phyloP scores from a whole-genome alignment of 2,888 invertebrate species.

The Elmis aenea region DNA sequence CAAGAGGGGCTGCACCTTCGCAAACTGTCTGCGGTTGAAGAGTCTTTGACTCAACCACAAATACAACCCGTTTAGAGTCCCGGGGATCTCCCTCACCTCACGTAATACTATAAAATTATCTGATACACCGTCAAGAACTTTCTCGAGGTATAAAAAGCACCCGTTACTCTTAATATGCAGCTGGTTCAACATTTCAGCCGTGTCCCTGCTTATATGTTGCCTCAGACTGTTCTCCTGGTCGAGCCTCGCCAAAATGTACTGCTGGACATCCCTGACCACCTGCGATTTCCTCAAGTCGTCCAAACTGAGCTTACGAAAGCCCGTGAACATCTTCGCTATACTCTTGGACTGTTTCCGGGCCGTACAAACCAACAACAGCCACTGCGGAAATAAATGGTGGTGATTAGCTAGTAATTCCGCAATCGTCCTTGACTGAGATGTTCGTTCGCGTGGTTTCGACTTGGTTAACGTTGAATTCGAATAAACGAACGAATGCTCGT shows the following conservation, averaged over 20 bases:
- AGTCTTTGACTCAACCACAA: slow-evolving; percentile 91
- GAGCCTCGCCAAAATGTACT: slow-evolving; percentile 85
- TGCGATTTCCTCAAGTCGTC: slow-evolving; percentile 80
- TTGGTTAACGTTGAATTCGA: slow-evolving; percentile 53
- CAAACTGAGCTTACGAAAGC: slow-evolving; percentile 86
- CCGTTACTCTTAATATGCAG: slow-evolving; percentile 95
- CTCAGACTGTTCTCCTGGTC: slow-evolving; percentile 85
- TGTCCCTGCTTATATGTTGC: slow-evolving; percentile 84
- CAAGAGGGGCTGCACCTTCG: slow-evolving; percentile 77
- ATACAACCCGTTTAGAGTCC: slow-evolving; percentile 91
- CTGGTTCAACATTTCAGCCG: slow-evolving; percentile 92
- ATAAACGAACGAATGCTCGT: slow-evolving; percentile 66
- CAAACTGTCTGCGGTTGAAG: slow-evolving; percentile 83
- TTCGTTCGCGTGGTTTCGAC: slow-evolving; percentile 48
- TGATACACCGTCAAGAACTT: slow-evolving; percentile 85
- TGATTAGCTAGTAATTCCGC: slow-evolving; percentile 83
- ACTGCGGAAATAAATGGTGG: slow-evolving; percentile 87
- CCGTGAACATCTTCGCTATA: slow-evolving; percentile 73
- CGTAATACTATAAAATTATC: slow-evolving; percentile 89
- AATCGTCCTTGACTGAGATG: slow-evolving; percentile 59
- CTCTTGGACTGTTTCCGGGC: slow-evolving; percentile 80
- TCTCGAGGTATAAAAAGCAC: slow-evolving; percentile 80
- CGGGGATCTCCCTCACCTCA: slow-evolving; percentile 90
- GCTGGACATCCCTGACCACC: slow-evolving; percentile 91
- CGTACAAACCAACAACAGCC: slow-evolving; percentile 87